A percentile compares a stretch with the other conserved stretches of the same genome.
Evolutionary conservation across 2,888 invertebrate species (phyloP).

Genomic region (Meandrusa payeni): DNA sequence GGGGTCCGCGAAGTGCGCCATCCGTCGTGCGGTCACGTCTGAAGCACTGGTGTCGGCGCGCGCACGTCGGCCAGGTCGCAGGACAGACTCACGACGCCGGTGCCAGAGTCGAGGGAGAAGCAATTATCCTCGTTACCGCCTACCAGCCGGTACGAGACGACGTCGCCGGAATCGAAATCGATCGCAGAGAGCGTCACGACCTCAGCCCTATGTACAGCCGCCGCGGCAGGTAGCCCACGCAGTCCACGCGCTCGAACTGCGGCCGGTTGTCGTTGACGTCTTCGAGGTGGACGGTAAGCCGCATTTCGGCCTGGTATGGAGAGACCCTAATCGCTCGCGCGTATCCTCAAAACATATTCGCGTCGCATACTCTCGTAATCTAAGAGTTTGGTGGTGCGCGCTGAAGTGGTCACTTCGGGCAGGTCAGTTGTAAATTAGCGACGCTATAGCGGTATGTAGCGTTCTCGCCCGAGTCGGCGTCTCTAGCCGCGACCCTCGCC

Average conservation of each 20-base stretch:
- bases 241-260: slow-evolving; percentile 92
- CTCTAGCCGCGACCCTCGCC: slow-evolving; percentile 91
- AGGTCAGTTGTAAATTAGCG: slow-evolving; percentile 93
- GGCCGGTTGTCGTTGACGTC: slow-evolving; percentile 97
- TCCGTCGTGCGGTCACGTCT: slow-evolving; percentile 95
- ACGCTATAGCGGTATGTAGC: slow-evolving; percentile 97
- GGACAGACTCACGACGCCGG: slow-evolving; percentile 90
- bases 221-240: slow-evolving; percentile 90
- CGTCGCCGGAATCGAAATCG: slow-evolving; percentile 95
- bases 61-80: slow-evolving; percentile 90
- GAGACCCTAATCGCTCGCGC: slow-evolving; percentile 98
- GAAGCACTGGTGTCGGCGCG: slow-evolving; percentile 84
- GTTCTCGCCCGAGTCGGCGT: slow-evolving; percentile 96
- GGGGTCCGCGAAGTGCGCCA: slow-evolving; percentile 94
- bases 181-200: slow-evolving; percentile 94
- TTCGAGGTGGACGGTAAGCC: slow-evolving; percentile 87
- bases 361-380: slow-evolving; percentile 96
- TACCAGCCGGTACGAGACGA: slow-evolving; percentile 92
- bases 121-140: slow-evolving; percentile 95
- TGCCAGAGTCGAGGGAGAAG: slow-evolving; percentile 90
- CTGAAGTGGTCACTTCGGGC: slow-evolving; percentile 95
- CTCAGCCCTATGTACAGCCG: slow-evolving; percentile 88
- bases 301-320: slow-evolving; percentile 96
- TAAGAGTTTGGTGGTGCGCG: slow-evolving; percentile 90
- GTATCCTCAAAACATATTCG: slow-evolving; percentile 88